Percentiles rank a stretch among this genome's conserved stretches.
phyloP scores from a whole-genome alignment of 2,888 invertebrate species.

The Drosophila setosimentum region DNA sequence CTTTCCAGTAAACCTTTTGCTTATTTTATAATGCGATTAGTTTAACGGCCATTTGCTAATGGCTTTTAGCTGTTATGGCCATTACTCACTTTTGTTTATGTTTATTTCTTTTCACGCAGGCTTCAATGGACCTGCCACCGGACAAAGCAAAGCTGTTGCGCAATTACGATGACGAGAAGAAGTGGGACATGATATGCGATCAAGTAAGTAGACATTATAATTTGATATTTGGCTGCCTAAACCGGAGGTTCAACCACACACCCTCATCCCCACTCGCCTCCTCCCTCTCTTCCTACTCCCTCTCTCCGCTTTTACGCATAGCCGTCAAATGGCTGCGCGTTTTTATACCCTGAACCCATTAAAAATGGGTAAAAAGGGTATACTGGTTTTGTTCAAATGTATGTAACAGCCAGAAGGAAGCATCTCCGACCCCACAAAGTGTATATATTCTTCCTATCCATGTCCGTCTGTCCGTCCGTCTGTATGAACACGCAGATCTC shows the following conservation, averaged over 20 bases:
- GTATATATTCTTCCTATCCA: too few species aligned
- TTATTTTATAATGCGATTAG: constrained; percentile 3
- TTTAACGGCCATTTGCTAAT: constrained; percentile 33
- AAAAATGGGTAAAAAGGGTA: too few species aligned
- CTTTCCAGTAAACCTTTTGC: not conserved
- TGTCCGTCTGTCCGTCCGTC: too few species aligned
- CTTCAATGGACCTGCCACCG: constrained; percentile 99
- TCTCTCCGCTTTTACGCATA: not conserved
- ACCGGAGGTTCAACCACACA: not conserved
- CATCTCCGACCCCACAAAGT: too few species aligned
- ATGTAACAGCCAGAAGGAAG: too few species aligned
- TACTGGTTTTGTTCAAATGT: too few species aligned
- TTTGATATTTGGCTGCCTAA: constrained; percentile 26
- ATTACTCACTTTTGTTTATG: constrained; percentile 43
- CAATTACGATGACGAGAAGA: constrained; percentile 98
- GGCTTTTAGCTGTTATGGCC: constrained; percentile 34
- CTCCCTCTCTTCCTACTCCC: not conserved
- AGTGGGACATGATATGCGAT: constrained; percentile 99
- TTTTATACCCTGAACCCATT: too few species aligned
- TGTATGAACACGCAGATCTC: too few species aligned
- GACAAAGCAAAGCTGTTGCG: constrained; percentile 98
- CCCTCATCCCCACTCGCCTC: not conserved
- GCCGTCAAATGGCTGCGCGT: constrained; percentile 30
- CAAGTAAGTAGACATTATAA: constrained; percentile 88
- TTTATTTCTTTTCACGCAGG: constrained; percentile 88